These are phyloP conservation scores for Lepilemur ruficaudatus DNA, from an alignment of 2,797 vertebrate genomes.

Conservation along the genomic window DNA sequence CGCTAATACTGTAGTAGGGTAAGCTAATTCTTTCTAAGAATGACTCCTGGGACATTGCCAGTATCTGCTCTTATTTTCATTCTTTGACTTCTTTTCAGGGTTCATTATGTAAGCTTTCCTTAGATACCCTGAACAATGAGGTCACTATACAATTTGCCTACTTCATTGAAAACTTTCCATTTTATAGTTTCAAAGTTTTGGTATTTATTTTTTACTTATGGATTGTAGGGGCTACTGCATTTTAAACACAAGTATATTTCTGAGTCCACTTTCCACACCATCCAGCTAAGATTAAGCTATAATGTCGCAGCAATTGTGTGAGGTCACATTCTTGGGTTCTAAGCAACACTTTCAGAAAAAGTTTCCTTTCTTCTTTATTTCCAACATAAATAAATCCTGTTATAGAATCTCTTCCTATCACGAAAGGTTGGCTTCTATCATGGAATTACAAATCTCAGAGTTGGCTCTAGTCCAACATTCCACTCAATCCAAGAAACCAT, in stretches of 20 bases:
- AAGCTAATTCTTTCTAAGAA: constrained; percentile 8
- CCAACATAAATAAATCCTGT: constrained; percentile 23
- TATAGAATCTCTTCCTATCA: background rate
- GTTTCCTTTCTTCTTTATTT: constrained; percentile 39
- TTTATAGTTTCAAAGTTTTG: constrained; percentile 18
- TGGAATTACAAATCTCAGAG: background rate
- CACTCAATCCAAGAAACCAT: background rate
- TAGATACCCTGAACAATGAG: background rate
- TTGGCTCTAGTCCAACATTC: background rate
- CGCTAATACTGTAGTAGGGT: background rate
- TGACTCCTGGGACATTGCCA: background rate
- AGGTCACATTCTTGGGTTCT: background rate
- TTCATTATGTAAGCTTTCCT: background rate
- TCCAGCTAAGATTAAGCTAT: background rate
- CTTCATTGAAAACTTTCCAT: constrained; percentile 27
- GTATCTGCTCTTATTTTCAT: background rate
- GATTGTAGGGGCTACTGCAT: background rate
- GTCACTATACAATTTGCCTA: constrained; percentile 9
- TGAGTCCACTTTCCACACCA: background rate
- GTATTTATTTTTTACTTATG: background rate
- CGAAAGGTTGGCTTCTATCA: background rate
- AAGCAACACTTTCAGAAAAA: constrained; percentile 13
- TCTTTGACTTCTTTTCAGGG: background rate
- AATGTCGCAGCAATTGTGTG: background rate
- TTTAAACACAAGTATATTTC: constrained; percentile 40